phyloP scores from a whole-genome alignment of 2,888 invertebrate species.

The Hybos culiciformis region DNA sequence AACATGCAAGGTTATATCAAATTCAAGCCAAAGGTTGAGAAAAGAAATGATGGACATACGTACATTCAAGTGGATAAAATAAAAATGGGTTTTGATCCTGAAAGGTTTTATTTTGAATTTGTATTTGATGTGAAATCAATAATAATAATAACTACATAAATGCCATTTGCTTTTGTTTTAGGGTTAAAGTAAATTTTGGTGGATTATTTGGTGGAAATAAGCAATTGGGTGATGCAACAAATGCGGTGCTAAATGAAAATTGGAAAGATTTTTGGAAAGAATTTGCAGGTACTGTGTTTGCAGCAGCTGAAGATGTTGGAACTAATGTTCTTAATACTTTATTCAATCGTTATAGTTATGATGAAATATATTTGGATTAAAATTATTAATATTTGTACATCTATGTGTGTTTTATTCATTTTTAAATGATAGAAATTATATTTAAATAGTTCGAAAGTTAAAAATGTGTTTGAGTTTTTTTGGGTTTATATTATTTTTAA shows the following conservation, averaged over 20 bases:
- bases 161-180: constrained; percentile 5
- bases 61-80: constrained; percentile 4
- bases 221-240: constrained; percentile 10
- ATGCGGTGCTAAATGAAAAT: constrained; percentile 12
- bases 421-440: too few relatives aligned
- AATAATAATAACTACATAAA: background rate
- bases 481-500: too few relatives aligned
- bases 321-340: background rate
- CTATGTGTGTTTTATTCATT: too few relatives aligned
- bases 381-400: background rate
- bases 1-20: constrained; percentile 10
- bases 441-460: too few relatives aligned
- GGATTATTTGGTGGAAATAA: constrained; percentile 8
- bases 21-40: constrained; percentile 6
- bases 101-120: background rate
- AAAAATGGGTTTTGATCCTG: constrained; percentile 1
- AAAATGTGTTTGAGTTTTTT: too few relatives aligned
- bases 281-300: background rate
- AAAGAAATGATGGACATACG: constrained; percentile 9
- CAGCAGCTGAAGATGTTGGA: background rate
- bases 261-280: constrained; percentile 12
- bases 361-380: background rate
- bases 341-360: background rate
- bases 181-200: constrained; percentile 7
- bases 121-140: background rate